Base-by-base conservation (phyloP, 2,797 vertebrate species). In the Karalla daura region DNA sequence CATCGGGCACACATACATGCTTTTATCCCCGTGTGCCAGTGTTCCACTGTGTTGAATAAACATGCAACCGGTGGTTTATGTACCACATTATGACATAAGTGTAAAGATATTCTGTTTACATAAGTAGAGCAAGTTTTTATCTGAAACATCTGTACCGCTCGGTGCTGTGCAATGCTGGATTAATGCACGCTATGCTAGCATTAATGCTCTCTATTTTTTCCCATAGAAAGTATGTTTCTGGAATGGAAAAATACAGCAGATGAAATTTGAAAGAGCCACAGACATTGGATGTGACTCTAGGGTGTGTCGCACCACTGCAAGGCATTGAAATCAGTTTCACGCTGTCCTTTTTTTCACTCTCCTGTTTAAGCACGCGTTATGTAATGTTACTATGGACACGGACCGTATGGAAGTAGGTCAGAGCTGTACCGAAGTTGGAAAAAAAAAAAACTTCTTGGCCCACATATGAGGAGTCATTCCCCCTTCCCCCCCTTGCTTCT, bases 361-460 rank as follows among this genome's bases (percentile, higher is more conserved):
- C 10, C 44, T 50, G 17, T 32, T 10, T 46, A 74, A 54, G 54
- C 14, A 40, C 17, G 39, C 0, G 7, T 80, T 86, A 83, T 60
- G 72, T 69, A 78, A 86, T 41, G 2, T 44, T 36, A 28, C 58
- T 55, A 24, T 40, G 41, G n/a, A n/a, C 10, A 2, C 28, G 10
- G 28, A 25, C 13, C 39, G 18, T 37, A 64, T 43, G 20, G 44
- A 86, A 77, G 64, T 70, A 41, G 66, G 70, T 68, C 74, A 80
- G 13, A 24, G 35, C 36, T 18, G 25, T 43, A 27, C n/a, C 13
- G 4, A 41, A 7, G 15, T 39, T 10, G 35, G 10, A 13, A 14
- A 45, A 51, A 36, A 13, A 14, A 45, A 51, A 36, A 59, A 52
- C 0, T 4, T n/a, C n/a, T 12, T 65, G 33, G 5, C 46, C 52